Evolutionary conservation across 2,113 vertebrate genomes (phyloP).

Genomic region (Dendrocopos noguchii): DNA sequence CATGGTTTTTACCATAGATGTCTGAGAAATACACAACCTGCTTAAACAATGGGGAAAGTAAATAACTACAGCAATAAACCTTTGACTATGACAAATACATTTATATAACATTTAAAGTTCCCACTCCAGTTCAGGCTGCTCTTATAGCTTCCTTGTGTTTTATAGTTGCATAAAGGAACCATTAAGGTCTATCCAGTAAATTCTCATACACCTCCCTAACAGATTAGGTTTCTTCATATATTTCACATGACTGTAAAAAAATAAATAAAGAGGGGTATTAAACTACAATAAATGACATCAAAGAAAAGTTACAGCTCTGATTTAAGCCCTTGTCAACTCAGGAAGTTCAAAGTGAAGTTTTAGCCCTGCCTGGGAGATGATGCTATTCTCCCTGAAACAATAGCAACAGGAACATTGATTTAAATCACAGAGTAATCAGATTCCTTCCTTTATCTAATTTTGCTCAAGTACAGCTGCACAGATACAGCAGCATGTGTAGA

Average conservation of each 20-base stretch:
- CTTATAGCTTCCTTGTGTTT: constrained; percentile 49
- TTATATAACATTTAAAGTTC: constrained; percentile 29
- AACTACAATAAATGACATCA: constrained; percentile 54
- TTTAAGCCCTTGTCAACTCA: constrained; percentile 59
- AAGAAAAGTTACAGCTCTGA: constrained; percentile 31
- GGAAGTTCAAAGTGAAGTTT: constrained; percentile 52
- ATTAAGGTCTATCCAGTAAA: constrained; percentile 38
- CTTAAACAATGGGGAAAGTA: constrained; percentile 45
- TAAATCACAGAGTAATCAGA: not conserved
- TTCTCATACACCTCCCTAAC: constrained; percentile 28
- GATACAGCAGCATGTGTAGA: not conserved
- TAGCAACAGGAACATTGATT: not conserved
- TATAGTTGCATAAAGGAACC: constrained; percentile 48
- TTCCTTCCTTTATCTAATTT: not conserved
- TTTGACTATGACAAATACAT: constrained; percentile 45
- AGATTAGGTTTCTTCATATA: constrained; percentile 50
- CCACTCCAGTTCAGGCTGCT: constrained; percentile 5
- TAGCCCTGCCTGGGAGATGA: not conserved
- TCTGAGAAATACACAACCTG: constrained; percentile 24
- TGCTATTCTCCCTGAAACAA: constrained; percentile 24
- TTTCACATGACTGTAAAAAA: constrained; percentile 53
- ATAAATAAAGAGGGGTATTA: constrained; percentile 47
- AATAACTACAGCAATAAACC: constrained; percentile 52
- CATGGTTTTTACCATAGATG: not conserved
- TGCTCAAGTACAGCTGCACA: not conserved